Evolutionary conservation across 2,113 vertebrate genomes (phyloP).

Genomic region (Salvator merianae): DNA sequence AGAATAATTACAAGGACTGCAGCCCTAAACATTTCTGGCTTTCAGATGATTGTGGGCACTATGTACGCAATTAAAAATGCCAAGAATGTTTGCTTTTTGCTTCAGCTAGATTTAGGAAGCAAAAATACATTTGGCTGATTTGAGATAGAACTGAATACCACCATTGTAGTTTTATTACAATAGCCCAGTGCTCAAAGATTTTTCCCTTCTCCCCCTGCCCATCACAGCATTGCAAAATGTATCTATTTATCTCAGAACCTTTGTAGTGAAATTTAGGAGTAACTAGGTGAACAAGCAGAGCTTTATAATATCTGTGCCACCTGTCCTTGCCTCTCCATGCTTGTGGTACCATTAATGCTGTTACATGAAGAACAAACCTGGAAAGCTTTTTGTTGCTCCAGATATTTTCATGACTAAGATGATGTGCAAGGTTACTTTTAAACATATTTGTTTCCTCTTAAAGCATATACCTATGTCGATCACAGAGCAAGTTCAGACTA

Average conservation of each 20-base stretch:
- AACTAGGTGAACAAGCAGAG: neutral
- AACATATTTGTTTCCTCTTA: neutral
- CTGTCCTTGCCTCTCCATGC: neutral
- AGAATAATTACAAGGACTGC: neutral
- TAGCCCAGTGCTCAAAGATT: neutral
- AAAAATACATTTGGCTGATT: neutral
- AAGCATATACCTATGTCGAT: neutral
- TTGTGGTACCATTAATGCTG: neutral
- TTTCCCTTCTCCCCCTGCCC: too few species aligned
- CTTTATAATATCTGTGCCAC: neutral
- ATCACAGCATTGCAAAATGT: neutral
- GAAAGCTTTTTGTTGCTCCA: neutral
- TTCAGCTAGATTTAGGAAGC: neutral
- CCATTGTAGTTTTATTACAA: neutral
- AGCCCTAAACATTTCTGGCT: neutral
- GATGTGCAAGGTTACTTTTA: neutral
- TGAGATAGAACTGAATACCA: neutral
- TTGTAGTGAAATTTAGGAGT: neutral
- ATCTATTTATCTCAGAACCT: neutral
- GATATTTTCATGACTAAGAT: neutral
- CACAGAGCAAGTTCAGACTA: neutral
- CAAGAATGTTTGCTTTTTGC: neutral
- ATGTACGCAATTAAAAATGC: neutral
- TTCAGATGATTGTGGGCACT: constrained; percentile 1
- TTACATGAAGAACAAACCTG: neutral